Conservation (phyloP, 1,140 invertebrate genomes). For the Portunus trituberculatus region DNA sequence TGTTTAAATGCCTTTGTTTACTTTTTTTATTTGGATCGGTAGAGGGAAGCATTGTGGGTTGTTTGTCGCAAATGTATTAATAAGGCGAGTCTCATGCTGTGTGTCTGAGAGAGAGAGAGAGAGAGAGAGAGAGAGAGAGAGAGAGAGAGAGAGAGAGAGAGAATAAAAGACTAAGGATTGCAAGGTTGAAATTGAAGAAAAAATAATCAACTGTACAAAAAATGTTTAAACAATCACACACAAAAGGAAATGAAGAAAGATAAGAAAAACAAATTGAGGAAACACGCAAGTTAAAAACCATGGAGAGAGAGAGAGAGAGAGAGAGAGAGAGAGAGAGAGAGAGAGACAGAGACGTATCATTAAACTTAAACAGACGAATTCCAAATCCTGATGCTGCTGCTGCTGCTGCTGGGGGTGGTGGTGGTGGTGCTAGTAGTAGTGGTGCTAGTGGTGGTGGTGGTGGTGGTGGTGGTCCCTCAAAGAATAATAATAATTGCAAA, state of each 20-base stretch:
- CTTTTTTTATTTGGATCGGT: background rate
- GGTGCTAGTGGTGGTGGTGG: too few species aligned
- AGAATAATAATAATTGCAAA: too few species aligned
- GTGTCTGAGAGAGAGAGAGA: too few species aligned
- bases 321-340: background rate
- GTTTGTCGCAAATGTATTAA: slow-evolving; percentile 14
- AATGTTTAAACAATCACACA: too few species aligned
- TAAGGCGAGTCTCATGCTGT: background rate
- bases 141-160: slow-evolving; percentile 36
- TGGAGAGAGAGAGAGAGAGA: slow-evolving; percentile 32
- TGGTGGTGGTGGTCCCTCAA: too few species aligned
- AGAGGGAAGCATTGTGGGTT: background rate
- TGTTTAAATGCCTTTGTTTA: slow-evolving; percentile 15
- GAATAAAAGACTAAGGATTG: background rate
- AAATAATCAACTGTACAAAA: too few species aligned
- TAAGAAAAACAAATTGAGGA: background rate
- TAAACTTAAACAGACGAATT: too few species aligned
- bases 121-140: slow-evolving; percentile 3
- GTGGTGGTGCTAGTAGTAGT: too few species aligned
- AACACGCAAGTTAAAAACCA: background rate
- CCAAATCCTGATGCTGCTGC: too few species aligned
- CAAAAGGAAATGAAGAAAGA: too few species aligned
- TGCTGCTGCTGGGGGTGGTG: too few species aligned
- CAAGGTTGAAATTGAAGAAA: background rate
- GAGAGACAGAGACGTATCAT: background rate